phyloP scores from a whole-genome alignment of 1,140 invertebrate genomes.

The Magallana gigas region DNA sequence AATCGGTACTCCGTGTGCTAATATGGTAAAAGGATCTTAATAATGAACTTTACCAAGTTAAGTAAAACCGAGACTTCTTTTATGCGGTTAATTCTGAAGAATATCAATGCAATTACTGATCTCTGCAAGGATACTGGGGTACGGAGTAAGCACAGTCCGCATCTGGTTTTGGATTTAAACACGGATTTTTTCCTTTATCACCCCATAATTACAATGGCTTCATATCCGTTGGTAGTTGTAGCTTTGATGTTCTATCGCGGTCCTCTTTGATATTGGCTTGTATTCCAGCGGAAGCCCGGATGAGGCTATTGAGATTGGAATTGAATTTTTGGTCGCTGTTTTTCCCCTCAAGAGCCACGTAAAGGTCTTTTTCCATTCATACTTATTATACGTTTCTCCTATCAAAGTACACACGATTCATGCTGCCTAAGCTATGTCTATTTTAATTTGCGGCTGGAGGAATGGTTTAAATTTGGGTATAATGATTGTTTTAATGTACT shows the following conservation, averaged over 20 bases:
- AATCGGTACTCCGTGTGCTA: too few species aligned
- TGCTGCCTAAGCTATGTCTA: too few species aligned
- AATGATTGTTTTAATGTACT: background rate
- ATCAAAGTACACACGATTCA: background rate
- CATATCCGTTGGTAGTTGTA: slow-evolving; percentile 16
- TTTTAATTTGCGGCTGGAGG: background rate
- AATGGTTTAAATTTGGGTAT: background rate
- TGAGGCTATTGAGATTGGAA: background rate
- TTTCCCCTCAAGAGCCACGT: background rate
- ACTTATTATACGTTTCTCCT: background rate
- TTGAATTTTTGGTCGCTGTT: background rate
- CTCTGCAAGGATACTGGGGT: background rate
- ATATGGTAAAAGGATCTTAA: too few species aligned
- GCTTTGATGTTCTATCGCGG: slow-evolving; percentile 12
- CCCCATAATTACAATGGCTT: slow-evolving; percentile 10
- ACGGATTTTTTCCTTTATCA: slow-evolving; percentile 27
- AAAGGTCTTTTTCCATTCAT: background rate
- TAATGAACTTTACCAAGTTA: background rate
- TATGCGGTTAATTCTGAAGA: background rate
- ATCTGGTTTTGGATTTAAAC: background rate
- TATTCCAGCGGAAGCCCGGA: slow-evolving; percentile 2
- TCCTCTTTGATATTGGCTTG: slow-evolving; percentile 22
- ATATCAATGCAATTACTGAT: background rate
- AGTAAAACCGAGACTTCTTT: background rate
- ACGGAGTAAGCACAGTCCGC: background rate